Evolutionary conservation across 35 echinoderm and acorn worm species (phyloP), one percentile per base, ranked within the genome.

Genomic region (Ptychodera flava): DNA sequence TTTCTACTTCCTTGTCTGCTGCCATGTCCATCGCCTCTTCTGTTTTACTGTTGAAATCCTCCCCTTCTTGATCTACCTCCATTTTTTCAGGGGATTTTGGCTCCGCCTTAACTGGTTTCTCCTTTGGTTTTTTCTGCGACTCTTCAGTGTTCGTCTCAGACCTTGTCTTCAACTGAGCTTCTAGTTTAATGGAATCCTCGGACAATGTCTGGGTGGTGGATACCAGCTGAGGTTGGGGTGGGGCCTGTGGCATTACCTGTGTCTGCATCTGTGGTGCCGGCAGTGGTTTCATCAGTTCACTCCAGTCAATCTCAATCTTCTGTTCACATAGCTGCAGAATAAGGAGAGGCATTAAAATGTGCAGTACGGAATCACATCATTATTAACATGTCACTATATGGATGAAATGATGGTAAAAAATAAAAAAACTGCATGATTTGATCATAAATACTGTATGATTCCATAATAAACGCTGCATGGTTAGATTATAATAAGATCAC

Each of bases 231-330:
- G 83, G 78, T 80, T 28, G 85, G 31, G 16, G n/a, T 81, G 37
- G 31, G 83, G 45, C 14, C 82, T 80, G 76, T 28, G 16, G 35
- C 75, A 80, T 31, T 0, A 33, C 34, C 16, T 78, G 33, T 0
- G 1, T 12, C 88, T 31, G 22, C 28, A 78, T 33, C 16, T 28
- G 16, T 33, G 30, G 0, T 33, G 52, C 6, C 22, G 45, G 45
- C 22, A 64, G 22, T 12, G 91, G 91, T 77, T 84, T 84, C 37
- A 88, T 82, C 82, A 92, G 78, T 78, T 99, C 96, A 76, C 94
- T 93, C 96, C 96, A 99, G 37, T 99, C 94, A 38, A 99, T 99
- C 52, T 99, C 96, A 75, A 99, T 88, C 30, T 94, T 99, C 78
- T 99, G 88, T 45, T 84, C 90, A 89, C 96, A 99, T 30, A 99